Base-by-base conservation (phyloP, 1,140 invertebrate species). In the Pollicipes pollicipes region DNA sequence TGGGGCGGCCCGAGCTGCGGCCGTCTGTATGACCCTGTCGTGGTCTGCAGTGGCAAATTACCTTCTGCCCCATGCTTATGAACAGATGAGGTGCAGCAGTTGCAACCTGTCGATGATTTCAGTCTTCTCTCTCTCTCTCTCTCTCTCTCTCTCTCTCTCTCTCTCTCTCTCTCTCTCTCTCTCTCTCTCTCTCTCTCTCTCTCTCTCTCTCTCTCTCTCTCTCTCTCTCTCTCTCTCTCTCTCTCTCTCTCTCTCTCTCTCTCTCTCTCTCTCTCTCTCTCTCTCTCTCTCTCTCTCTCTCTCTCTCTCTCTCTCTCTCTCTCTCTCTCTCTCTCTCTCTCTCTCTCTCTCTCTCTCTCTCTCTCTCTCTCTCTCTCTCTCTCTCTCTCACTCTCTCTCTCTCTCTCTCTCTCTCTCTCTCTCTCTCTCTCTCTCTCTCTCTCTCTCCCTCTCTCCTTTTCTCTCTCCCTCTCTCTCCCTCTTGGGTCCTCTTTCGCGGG, bases 401-500 rank as follows among this genome's bases (percentile, higher is more conserved):
- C 37, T 70, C 45, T 68, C 31, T 58, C 70, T 29, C 30, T 68
- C 70, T n/a, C 31, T 66, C 35, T 45, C 31, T 70, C 37, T 37
- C 27, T 70, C 70, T 66, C 31, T 70, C 37, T 70, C 17, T 70
- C 70, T 37, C 28, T 70, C 69, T 35, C 28, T 26, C 69, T 31
- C 30, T 30, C n/a, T 35, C 30, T 70, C 32, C n/a, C 69, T 70
- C 35, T 35, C 69, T 70, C 69, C 24, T 6, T 64, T 31, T 35
- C 35, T 37, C 32, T 26, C 32, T 70, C 28, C 24, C 31, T 70
- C 29, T 35, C 30, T 37, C 24, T 35, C 32, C 35, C 35, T 26
- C 69, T 70, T 16, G 66, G 66, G 66, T 16, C 66, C 30, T 68
- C 29, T 4, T 8, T 6, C 35, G 35, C 6, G 35, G 35, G 35